Percentiles rank a stretch among this genome's conserved stretches.
Conservation (phyloP, 2,797 vertebrate species). For the Pampus argenteus region DNA sequence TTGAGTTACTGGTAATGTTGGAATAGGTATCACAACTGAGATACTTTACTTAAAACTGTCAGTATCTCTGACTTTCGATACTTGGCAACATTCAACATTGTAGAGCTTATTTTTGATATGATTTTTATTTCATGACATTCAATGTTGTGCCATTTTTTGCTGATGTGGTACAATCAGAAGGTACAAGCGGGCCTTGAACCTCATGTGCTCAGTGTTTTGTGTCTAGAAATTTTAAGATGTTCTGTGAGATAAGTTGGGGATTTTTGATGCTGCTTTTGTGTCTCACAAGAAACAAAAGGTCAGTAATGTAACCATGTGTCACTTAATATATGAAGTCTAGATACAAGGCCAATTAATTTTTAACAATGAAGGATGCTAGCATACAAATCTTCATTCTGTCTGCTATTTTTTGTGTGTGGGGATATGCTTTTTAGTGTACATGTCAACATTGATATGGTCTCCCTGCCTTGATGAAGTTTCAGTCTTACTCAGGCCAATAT, state of each 20-base stretch:
- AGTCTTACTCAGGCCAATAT: constrained; percentile 60
- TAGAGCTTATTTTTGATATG: constrained; percentile 80
- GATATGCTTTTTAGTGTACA: constrained; percentile 6
- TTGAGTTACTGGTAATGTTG: constrained; percentile 83
- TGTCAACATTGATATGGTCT: constrained; percentile 49
- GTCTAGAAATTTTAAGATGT: constrained; percentile 65
- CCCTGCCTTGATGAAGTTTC: constrained; percentile 53
- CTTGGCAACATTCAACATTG: constrained; percentile 66
- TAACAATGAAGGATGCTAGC: constrained; percentile 82
- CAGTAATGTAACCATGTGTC: constrained; percentile 77
- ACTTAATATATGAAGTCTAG: constrained; percentile 79
- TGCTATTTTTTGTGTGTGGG: constrained; percentile 43
- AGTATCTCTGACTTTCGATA: constrained; percentile 65
- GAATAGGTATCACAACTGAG: constrained; percentile 61
- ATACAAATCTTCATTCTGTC: constrained; percentile 55
- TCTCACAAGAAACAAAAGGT: constrained; percentile 79
- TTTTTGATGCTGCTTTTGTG: constrained; percentile 74
- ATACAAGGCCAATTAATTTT: constrained; percentile 61
- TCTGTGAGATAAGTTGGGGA: constrained; percentile 66
- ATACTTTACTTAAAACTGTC: constrained; percentile 35
- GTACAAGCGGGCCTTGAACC: constrained; percentile 84
- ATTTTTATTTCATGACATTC: constrained; percentile 72
- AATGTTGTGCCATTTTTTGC: constrained; percentile 75
- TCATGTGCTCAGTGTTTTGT: constrained; percentile 80
- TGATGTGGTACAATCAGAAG: constrained; percentile 71